Base-by-base conservation (phyloP, 1,140 invertebrate genomes). In the Zaprionus vittiger region DNA sequence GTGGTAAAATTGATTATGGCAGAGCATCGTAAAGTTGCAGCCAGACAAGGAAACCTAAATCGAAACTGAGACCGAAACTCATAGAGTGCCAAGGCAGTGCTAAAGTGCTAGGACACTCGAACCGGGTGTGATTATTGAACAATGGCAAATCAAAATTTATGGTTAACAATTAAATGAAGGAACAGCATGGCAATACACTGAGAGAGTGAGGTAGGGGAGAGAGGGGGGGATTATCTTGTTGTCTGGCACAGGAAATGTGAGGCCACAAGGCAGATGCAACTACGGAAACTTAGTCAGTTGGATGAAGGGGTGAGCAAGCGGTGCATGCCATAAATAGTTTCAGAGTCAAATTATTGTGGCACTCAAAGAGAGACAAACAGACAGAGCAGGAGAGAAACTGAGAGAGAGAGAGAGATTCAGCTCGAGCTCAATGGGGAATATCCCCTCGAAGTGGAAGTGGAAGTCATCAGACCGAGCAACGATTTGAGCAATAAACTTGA, bases 121-220 rank as follows among this genome's bases (percentile, higher is more conserved):
- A 14, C 17, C 47, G 17, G 47, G 17, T 52, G 47, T 52, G 47
- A 52, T 24, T 38, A 22, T 7, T 52, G 41, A 76, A 77, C 79
- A 81, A 81, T 77, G 68, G 49, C 68, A 54, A 83, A 80, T 83
- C 81, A 80, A 73, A 84, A 81, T 83, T 84, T 73, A 83, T 84
- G 64, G 73, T 78, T 56, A 77, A 80, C 81, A 83, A 83, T 83
- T 83, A 83, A 52, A 47, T 17, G 41, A 17, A 17, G 41, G 17
- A 47, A 47, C n/a, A 17, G n/a, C 15, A 44, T 5, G n/a, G 41
- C n/a, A 44, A 44, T 14, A 6, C 37, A 38, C 15, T 7, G n/a
- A 44, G 38, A 17, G 5, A n/a, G 38, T 2, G 41, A 2, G 11
- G 4, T 1, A 22, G 20, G 20, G 4, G 14, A 4, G 6, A 4